A percentile compares a stretch with the other conserved stretches of the same genome.
phyloP scores from a whole-genome alignment of 2,113 vertebrate genomes.

The Amphiprion percula region DNA sequence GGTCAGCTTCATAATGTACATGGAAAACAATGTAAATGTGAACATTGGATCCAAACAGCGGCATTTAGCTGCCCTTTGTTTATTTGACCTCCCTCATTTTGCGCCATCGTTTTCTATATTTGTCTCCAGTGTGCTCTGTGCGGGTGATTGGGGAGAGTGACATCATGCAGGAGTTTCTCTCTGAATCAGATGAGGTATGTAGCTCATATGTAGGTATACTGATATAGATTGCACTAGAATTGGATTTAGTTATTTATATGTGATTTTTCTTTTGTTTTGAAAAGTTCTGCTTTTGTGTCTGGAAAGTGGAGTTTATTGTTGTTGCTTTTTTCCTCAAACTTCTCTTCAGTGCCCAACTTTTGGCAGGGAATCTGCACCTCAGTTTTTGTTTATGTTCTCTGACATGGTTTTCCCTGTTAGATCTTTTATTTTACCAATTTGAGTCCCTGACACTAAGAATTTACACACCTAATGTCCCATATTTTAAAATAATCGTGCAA shows the following conservation, averaged over 20 bases:
- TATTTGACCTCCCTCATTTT: constrained; percentile 12
- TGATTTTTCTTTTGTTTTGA: not conserved
- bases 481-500: not conserved
- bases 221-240: not conserved
- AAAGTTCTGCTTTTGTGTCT: not conserved
- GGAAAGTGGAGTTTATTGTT: not conserved
- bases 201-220: not conserved
- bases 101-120: constrained; percentile 1
- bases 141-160: constrained; percentile 97
- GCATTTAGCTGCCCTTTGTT: constrained; percentile 34
- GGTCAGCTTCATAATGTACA: not conserved
- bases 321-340: too few species aligned
- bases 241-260: not conserved
- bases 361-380: not conserved
- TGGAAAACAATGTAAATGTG: constrained; percentile 1
- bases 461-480: not conserved
- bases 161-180: constrained; percentile 98
- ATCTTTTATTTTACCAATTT: too few species aligned
- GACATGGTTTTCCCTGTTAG: too few species aligned
- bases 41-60: constrained; percentile 2
- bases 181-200: constrained; percentile 96
- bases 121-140: constrained; percentile 92
- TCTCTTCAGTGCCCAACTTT: not conserved
- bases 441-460: not conserved
- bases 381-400: too few species aligned